phyloP scores from a whole-genome alignment of 2,797 vertebrate species.

The Sebastes matsubarae region DNA sequence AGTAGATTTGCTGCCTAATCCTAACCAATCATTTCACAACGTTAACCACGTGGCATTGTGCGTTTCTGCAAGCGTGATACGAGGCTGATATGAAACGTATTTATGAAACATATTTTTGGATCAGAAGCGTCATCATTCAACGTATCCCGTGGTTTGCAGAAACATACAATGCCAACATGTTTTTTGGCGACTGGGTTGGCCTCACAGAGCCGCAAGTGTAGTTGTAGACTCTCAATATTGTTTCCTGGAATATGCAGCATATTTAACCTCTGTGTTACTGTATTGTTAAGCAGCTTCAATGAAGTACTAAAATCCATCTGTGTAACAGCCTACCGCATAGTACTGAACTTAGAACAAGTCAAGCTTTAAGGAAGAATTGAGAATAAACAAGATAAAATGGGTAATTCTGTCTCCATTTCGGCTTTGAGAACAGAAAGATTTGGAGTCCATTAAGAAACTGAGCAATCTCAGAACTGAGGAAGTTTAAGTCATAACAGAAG shows the following conservation, averaged over 20 bases:
- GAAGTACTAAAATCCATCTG: background rate
- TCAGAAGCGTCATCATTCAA: no score
- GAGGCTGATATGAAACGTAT: no score
- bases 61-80: no score
- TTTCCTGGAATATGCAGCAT: background rate
- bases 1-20: no score
- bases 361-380: background rate
- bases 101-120: no score
- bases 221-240: background rate
- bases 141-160: no score
- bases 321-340: background rate
- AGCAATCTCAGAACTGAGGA: slow-evolving; percentile 20
- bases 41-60: no score
- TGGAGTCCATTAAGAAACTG: slow-evolving; percentile 5
- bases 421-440: slow-evolving; percentile 12
- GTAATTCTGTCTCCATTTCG: background rate
- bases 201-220: no score
- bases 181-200: no score
- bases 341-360: background rate
- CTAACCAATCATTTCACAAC: no score
- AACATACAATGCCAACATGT: no score
- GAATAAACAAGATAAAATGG: slow-evolving; percentile 8
- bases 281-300: background rate
- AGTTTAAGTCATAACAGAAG: slow-evolving; percentile 14
- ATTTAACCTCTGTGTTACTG: background rate